These are phyloP conservation scores for Pseudomyrmex pallidus DNA, from an alignment of 1,140 invertebrate genomes.

Conservation along the genomic window DNA sequence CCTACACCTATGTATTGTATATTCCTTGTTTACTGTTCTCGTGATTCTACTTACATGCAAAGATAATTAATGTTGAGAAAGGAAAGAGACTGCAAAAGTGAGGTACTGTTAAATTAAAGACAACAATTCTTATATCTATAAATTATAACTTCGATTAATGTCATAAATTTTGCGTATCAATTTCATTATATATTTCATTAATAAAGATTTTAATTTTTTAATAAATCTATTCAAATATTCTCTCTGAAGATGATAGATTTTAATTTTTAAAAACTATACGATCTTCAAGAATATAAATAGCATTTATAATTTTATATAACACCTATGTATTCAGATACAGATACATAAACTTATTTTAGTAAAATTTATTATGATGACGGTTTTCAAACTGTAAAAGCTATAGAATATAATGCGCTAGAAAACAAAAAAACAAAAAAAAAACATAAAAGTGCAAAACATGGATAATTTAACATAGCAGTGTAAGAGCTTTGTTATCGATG, in stretches of 20 bases:
- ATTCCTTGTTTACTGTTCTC: not conserved
- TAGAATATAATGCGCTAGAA: not conserved
- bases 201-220: not conserved
- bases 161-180: conserved; percentile 7
- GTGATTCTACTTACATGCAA: too few species aligned
- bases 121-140: not conserved
- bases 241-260: not conserved
- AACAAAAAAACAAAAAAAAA: conserved; percentile 23
- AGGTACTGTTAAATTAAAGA: not conserved
- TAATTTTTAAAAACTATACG: conserved; percentile 45
- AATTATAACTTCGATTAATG: conserved; percentile 1
- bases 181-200: not conserved
- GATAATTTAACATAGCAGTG: not conserved
- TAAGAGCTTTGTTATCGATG: conserved; percentile 6
- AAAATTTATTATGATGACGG: conserved; percentile 19
- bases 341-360: conserved; percentile 20
- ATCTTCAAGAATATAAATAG: conserved; percentile 50
- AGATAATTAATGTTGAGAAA: not conserved
- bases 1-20: not conserved
- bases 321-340: conserved; percentile 17
- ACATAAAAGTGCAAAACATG: not conserved
- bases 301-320: not conserved
- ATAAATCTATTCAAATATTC: not conserved
- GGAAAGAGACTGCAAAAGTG: not conserved
- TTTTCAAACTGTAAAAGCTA: conserved; percentile 46